Evolutionary conservation across 2,113 vertebrate species (phyloP).

Genomic region (Cariama cristata): DNA sequence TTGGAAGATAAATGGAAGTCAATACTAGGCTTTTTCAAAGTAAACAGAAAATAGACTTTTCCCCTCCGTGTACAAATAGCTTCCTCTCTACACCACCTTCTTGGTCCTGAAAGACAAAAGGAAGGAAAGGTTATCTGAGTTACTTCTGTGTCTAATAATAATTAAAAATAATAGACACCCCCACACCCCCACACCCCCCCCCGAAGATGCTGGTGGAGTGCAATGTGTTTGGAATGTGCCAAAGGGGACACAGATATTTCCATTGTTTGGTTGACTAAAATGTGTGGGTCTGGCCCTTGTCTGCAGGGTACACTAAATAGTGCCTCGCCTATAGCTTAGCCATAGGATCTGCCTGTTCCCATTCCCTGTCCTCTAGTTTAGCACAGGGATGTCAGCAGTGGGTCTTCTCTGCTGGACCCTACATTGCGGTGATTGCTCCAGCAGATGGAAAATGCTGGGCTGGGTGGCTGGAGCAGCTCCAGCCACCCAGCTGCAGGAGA

Average conservation of each 20-base stretch:
- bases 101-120: not conserved
- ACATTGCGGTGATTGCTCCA: not conserved
- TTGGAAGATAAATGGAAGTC: constrained; percentile 72
- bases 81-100: not conserved
- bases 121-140: not conserved
- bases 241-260: not conserved
- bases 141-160: not conserved
- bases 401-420: not conserved
- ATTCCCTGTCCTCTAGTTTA: not conserved
- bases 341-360: not conserved
- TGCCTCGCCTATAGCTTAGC: not conserved
- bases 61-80: not conserved
- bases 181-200: too few species aligned
- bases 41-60: constrained; percentile 55
- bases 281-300: not conserved
- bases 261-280: not conserved
- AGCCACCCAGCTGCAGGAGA: not conserved
- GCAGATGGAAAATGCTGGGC: not conserved
- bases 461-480: not conserved
- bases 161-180: not conserved
- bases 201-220: not conserved
- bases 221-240: not conserved
- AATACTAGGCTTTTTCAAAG: constrained; percentile 40
- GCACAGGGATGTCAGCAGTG: not conserved
- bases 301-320: not conserved